Evolutionary conservation across 37 sponge, comb jelly and placozoan species (phyloP), one percentile per base, ranked within the genome.

Genomic region (Bolinopsis microptera): DNA sequence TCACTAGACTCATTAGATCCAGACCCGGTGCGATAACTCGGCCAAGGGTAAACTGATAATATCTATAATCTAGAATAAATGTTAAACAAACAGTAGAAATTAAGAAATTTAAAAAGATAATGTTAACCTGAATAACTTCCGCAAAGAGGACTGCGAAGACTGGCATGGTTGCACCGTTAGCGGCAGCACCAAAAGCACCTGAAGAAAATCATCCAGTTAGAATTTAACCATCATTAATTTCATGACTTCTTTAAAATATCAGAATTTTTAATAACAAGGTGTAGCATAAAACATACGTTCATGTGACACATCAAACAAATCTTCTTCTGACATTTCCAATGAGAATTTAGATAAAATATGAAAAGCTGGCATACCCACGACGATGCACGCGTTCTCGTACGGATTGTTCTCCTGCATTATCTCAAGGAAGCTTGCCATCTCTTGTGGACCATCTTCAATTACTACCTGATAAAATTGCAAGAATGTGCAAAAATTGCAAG

Each of bases 101-200:
- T n/a, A n/a, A n/a, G n/a, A n/a, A n/a, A n/a, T n/a, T n/a, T n/a
- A n/a, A n/a, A n/a, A n/a, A n/a, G n/a, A n/a, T 31, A 23, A 16
- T 5, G 38, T 18, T 76, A 16, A 76, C 93, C 33, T 25, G 28
- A 5, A 93, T 69, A 16, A 93, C 76, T 34, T 93, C 93, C 8
- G 76, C 38, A 77, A 93, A 93, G 23, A 93, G 70, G 8, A 93
- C 32, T 24, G 74, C 93, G 28, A 93, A 93, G 13, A 93, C 74
- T 5, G 93, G 93, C 74, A 93, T 70, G 1, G 68, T 61, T 16
- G 93, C 40, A 5, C 93, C 93, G 38, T 70, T 38, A 16, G 21
- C 76, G 27, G 68, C 41, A 21, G 76, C 93, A 21, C 74, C 70
- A 38, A 93, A 37, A 2, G 93, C 39, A 24, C 93, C 93, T 38